Evolutionary conservation across 2,888 invertebrate species (phyloP).

Genomic region (Hirtodrosophila cameraria): DNA sequence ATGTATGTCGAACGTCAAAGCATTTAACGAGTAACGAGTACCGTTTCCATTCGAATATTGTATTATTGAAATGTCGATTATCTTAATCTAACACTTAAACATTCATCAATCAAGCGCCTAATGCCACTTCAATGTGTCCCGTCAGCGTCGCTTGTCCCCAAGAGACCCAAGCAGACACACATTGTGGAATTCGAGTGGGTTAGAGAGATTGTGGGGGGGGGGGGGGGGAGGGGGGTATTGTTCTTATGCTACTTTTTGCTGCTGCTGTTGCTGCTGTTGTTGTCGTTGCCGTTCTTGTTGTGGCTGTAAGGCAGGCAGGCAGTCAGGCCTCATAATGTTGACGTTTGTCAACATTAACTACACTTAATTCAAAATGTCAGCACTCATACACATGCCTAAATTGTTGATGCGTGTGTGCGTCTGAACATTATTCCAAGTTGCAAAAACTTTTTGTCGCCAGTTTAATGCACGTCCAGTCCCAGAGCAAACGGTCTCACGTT

Average conservation of each 20-base stretch:
- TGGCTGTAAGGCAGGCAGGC: slow-evolving; percentile 22
- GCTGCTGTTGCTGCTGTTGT: slow-evolving; percentile 19
- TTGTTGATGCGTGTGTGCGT: slow-evolving; percentile 21
- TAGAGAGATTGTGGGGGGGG: slow-evolving; percentile 17
- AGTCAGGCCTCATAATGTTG: slow-evolving; percentile 57
- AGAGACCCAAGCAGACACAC: slow-evolving; percentile 15
- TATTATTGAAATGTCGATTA: slow-evolving; percentile 78
- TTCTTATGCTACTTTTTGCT: slow-evolving; percentile 18
- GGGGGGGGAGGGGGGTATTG: slow-evolving; percentile 18
- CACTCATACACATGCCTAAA: slow-evolving; percentile 31
- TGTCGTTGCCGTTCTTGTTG: slow-evolving; percentile 30
- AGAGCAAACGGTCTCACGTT: slow-evolving; percentile 52
- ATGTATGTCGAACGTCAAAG: slow-evolving; percentile 28
- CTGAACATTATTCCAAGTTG: slow-evolving; percentile 44
- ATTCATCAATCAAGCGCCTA: slow-evolving; percentile 75
- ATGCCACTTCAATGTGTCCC: slow-evolving; percentile 59
- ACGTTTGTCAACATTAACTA: slow-evolving; percentile 81
- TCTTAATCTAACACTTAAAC: slow-evolving; percentile 73
- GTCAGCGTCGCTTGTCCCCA: slow-evolving; percentile 20
- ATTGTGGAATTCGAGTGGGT: slow-evolving; percentile 40
- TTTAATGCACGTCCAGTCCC: slow-evolving; percentile 42
- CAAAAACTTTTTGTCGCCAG: slow-evolving; percentile 43
- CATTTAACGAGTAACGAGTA: slow-evolving; percentile 22
- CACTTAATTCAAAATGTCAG: slow-evolving; percentile 81
- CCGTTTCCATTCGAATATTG: slow-evolving; percentile 39